Percentiles rank a stretch among this genome's conserved stretches.
Evolutionary conservation across 2,113 vertebrate species (phyloP).

Genomic region (Piprites chloris): DNA sequence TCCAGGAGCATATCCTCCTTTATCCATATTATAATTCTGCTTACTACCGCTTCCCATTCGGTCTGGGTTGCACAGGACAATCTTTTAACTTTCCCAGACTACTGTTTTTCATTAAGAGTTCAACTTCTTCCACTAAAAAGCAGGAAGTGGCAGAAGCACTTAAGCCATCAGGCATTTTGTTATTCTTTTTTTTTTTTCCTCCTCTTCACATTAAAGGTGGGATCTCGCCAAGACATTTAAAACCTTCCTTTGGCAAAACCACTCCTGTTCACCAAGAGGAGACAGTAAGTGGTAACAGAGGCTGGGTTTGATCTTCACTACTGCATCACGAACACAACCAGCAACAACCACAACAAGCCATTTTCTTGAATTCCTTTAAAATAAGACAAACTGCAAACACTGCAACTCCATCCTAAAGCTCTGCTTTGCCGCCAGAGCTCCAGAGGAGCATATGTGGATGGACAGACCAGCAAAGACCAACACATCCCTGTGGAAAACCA

Average conservation of each 20-base stretch:
- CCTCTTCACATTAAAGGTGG: not conserved
- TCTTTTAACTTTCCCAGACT: not conserved
- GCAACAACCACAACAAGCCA: not conserved
- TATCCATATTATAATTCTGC: not conserved
- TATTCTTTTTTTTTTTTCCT: not conserved
- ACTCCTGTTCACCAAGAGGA: not conserved
- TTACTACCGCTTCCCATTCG: not conserved
- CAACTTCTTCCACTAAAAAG: not conserved
- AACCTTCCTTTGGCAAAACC: not conserved
- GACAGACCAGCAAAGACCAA: not conserved
- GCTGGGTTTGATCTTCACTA: not conserved
- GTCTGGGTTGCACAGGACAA: not conserved
- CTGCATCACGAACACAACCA: not conserved
- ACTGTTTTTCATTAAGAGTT: not conserved
- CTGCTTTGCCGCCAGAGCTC: not conserved
- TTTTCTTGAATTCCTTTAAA: not conserved
- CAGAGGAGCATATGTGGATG: not conserved
- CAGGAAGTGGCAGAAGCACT: not conserved
- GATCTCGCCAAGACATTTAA: not conserved
- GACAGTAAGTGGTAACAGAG: accelerated
- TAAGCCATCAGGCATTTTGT: not conserved
- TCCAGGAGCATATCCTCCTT: not conserved
- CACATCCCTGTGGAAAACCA: not conserved
- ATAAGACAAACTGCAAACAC: not conserved
- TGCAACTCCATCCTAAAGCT: not conserved